These are phyloP conservation scores for Esox masquinongy DNA, from an alignment of 2,797 vertebrate genomes.

Conservation along the genomic window DNA sequence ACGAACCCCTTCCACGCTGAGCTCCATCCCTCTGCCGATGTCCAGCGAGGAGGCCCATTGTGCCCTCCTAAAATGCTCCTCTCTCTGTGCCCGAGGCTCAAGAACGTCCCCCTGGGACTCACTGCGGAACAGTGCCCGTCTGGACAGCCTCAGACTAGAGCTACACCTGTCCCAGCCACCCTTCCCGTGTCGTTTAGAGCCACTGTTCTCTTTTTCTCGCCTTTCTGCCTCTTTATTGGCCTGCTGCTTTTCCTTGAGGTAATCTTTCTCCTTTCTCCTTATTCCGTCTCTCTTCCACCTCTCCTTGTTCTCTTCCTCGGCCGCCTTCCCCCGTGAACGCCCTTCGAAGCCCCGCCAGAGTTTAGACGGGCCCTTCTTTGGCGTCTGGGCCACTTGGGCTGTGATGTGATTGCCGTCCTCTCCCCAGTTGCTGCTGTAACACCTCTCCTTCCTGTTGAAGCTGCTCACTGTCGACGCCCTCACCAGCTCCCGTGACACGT, in stretches of 20 bases:
- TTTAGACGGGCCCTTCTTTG: conserved; percentile 64
- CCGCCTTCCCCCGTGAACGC: conserved; percentile 72
- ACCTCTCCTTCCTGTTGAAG: conserved; percentile 69
- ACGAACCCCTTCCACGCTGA: conserved; percentile 56
- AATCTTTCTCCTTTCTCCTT: conserved; percentile 68
- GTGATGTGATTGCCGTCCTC: conserved; percentile 47
- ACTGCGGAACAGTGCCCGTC: conserved; percentile 75
- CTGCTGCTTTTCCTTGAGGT: conserved; percentile 54
- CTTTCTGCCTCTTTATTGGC: conserved; percentile 60
- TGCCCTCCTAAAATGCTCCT: conserved; percentile 56
- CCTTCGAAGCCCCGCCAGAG: conserved; percentile 77
- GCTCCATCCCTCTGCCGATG: conserved; percentile 62
- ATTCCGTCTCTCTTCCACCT: conserved; percentile 64
- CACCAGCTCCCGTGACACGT: conserved; percentile 78
- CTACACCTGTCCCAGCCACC: conserved; percentile 70
- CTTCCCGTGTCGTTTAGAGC: conserved; percentile 64
- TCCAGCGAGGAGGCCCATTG: conserved; percentile 83
- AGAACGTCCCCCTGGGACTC: conserved; percentile 80
- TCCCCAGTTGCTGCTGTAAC: conserved; percentile 64
- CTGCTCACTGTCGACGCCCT: conserved; percentile 79
- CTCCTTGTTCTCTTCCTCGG: conserved; percentile 66
- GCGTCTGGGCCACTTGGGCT: conserved; percentile 18
- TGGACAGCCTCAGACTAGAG: conserved; percentile 73
- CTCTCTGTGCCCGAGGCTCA: conserved; percentile 60
- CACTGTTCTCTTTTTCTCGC: conserved; percentile 44